A percentile compares a stretch with the other conserved stretches of the same genome.
These are phyloP conservation scores for Eumacrocentrus americanus DNA, from an alignment of 2,888 invertebrate genomes.

Conservation along the genomic window DNA sequence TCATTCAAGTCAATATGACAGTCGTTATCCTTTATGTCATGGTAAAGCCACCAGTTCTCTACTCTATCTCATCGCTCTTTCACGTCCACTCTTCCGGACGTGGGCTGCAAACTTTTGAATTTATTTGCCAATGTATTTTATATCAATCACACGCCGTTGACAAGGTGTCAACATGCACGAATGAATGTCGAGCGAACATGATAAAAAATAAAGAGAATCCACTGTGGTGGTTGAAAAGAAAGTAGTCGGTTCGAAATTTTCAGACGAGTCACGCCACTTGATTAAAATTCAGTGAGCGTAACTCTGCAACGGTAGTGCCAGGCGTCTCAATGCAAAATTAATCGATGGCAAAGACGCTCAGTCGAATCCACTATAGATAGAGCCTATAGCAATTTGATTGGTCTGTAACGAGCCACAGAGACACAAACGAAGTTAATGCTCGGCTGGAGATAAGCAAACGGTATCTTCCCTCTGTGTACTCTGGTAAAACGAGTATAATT, in stretches of 20 bases:
- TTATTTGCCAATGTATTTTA: not conserved
- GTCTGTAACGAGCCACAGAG: not conserved
- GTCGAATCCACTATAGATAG: constrained; percentile 6
- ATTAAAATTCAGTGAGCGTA: constrained; percentile 22
- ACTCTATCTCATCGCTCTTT: too few relatives aligned
- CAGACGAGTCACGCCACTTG: constrained; percentile 11
- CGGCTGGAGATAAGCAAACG: too few relatives aligned
- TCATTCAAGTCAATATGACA: too few relatives aligned
- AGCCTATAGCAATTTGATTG: constrained; percentile 1
- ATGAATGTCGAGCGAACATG: too few relatives aligned
- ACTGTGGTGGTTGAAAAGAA: not conserved
- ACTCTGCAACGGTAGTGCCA: not conserved
- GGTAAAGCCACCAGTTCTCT: too few relatives aligned
- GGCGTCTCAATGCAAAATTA: constrained; percentile 24
- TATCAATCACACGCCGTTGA: not conserved
- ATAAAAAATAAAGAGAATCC: not conserved
- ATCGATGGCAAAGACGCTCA: constrained; percentile 31
- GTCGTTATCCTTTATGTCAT: too few relatives aligned
- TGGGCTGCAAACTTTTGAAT: not conserved
- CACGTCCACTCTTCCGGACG: not conserved
- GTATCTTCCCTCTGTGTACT: too few relatives aligned
- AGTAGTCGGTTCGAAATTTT: not conserved
- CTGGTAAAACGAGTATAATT: too few relatives aligned
- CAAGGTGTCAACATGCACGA: not conserved
- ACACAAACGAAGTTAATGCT: too few relatives aligned